phyloP scores from a whole-genome alignment of 1,140 invertebrate species.

The Drosophila ercepeae region DNA sequence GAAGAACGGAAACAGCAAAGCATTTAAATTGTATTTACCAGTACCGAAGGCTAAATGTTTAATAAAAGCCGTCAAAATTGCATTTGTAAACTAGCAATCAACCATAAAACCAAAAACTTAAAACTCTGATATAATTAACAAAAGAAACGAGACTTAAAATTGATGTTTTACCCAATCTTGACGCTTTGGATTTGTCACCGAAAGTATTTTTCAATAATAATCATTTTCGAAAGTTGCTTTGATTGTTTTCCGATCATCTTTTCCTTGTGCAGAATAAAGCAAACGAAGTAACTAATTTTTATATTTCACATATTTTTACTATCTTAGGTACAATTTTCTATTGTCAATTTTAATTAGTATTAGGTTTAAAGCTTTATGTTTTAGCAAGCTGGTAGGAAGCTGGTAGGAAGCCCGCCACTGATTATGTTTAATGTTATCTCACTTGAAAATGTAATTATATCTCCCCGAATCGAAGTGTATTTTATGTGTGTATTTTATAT shows the following conservation, averaged over 20 bases:
- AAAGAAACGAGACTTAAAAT: constrained; percentile 21
- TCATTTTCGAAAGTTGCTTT: constrained; percentile 29
- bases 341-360: constrained; percentile 66
- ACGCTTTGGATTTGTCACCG: constrained; percentile 30
- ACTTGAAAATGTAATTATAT: constrained; percentile 53
- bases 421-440: constrained; percentile 65
- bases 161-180: constrained; percentile 8
- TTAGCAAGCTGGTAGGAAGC: constrained; percentile 53
- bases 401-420: constrained; percentile 55
- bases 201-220: too few relatives aligned
- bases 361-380: constrained; percentile 79
- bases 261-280: constrained; percentile 38
- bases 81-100: constrained; percentile 72
- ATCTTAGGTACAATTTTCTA: constrained; percentile 63
- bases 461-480: constrained; percentile 45
- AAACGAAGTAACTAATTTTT: constrained; percentile 43
- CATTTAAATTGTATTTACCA: constrained; percentile 77
- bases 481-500: too few relatives aligned
- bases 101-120: constrained; percentile 27
- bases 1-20: constrained; percentile 52
- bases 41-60: constrained; percentile 60
- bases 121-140: constrained; percentile 9
- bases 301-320: constrained; percentile 47
- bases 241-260: constrained; percentile 29
- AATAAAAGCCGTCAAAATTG: constrained; percentile 72